phyloP scores from a whole-genome alignment of 2,888 invertebrate species.

The Brachypterus glaber region DNA sequence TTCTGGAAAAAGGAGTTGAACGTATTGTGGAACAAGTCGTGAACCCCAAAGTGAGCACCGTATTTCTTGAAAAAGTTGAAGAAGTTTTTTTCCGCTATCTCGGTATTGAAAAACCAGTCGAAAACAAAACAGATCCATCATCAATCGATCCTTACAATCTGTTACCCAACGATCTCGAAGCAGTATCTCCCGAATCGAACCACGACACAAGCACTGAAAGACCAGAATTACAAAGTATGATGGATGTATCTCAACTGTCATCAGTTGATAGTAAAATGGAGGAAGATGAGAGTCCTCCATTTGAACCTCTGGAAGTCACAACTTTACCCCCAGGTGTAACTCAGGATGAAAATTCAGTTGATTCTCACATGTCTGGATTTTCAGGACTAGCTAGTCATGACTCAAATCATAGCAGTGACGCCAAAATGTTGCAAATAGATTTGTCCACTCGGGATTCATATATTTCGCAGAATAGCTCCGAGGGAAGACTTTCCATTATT shows the following conservation, averaged over 20 bases:
- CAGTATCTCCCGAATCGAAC: constrained; percentile 67
- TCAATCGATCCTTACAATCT: constrained; percentile 32
- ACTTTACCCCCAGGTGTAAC: constrained; percentile 29
- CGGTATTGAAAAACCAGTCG: constrained; percentile 61
- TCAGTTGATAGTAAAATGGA: constrained; percentile 46
- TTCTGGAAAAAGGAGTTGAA: constrained; percentile 83
- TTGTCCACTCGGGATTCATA: constrained; percentile 50
- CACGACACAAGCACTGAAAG: constrained; percentile 42
- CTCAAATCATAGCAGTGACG: constrained; percentile 34
- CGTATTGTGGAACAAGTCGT: constrained; percentile 94
- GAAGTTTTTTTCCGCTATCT: constrained; percentile 81
- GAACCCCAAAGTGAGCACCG: constrained; percentile 80
- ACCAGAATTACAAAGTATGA: constrained; percentile 30
- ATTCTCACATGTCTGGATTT: constrained; percentile 51
- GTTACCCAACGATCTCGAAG: constrained; percentile 68
- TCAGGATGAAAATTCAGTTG: constrained; percentile 47
- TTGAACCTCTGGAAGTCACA: constrained; percentile 50
- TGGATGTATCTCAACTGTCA: constrained; percentile 31
- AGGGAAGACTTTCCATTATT: constrained; percentile 47
- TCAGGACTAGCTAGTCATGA: constrained; percentile 46
- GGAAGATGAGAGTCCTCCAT: constrained; percentile 56
- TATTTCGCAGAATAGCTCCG: constrained; percentile 53
- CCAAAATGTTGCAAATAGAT: constrained; percentile 29
- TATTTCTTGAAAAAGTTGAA: constrained; percentile 85
- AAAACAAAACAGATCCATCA: constrained; percentile 14